Percentiles rank a stretch among this genome's conserved stretches.
Conservation (phyloP, 2,888 invertebrate species). For the Scaptomyza flava region DNA sequence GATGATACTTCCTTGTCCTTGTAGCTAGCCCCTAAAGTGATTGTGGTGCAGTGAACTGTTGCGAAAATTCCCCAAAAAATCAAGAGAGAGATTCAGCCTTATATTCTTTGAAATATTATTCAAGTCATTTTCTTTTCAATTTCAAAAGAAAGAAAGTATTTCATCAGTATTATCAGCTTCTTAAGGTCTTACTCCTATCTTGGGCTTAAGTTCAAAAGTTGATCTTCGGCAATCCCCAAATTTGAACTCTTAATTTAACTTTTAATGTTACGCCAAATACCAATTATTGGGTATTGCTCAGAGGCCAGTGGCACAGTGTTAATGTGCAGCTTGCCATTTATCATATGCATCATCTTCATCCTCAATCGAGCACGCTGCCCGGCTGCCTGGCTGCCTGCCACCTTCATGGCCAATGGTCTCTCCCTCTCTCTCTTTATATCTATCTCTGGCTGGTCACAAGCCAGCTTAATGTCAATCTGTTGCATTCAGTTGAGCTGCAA, state of each 20-base stretch:
- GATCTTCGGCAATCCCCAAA: constrained; percentile 5
- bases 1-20: too few relatives aligned
- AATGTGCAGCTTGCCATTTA: constrained; percentile 54
- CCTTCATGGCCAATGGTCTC: constrained; percentile 42
- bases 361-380: constrained; percentile 11
- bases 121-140: too few relatives aligned
- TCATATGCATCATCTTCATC: constrained; percentile 52
- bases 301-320: constrained; percentile 45
- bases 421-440: neutral
- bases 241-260: constrained; percentile 12
- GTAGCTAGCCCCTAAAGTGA: neutral
- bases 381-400: constrained; percentile 6
- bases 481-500: constrained; percentile 43
- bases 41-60: constrained; percentile 38
- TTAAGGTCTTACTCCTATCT: neutral
- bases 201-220: constrained; percentile 9
- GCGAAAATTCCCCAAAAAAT: neutral
- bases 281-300: constrained; percentile 42
- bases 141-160: too few relatives aligned
- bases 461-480: constrained; percentile 75
- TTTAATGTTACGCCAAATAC: constrained; percentile 37
- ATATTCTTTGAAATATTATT: too few relatives aligned
- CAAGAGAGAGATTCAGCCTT: too few relatives aligned
- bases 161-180: neutral
- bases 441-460: constrained; percentile 21